A percentile compares a stretch with the other conserved stretches of the same genome.
These are phyloP conservation scores for Ophonus ardosiacus DNA, from an alignment of 2,888 invertebrate species.

Conservation along the genomic window DNA sequence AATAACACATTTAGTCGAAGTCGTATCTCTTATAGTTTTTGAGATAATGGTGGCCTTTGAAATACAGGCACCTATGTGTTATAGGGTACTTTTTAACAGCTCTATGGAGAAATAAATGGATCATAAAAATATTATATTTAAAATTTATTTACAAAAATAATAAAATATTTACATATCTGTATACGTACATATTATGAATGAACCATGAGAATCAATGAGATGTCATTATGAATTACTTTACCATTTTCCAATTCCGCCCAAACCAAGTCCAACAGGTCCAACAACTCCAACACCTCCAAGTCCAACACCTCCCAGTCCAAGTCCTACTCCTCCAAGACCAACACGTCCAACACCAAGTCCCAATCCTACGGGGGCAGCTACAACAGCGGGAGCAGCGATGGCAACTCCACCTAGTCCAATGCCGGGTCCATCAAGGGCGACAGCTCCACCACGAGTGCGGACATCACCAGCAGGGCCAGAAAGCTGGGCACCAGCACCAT, in stretches of 20 bases:
- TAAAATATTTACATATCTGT: constrained; percentile 29
- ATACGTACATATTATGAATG: constrained; percentile 38
- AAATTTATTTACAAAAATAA: constrained; percentile 38
- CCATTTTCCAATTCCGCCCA: constrained; percentile 7
- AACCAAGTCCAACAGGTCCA: not conserved
- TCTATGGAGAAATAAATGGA: not conserved
- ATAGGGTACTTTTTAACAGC: too few relatives aligned
- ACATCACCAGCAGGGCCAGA: constrained; percentile 30
- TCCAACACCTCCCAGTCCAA: not conserved
- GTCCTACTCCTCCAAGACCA: not conserved
- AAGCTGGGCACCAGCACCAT: constrained; percentile 8
- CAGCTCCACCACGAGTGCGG: constrained; percentile 45
- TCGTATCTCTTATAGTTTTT: too few relatives aligned
- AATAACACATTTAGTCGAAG: too few relatives aligned
- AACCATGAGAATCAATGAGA: constrained; percentile 1
- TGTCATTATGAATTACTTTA: constrained; percentile 22
- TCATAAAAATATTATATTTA: not conserved
- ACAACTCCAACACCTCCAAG: not conserved
- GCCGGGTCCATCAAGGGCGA: constrained; percentile 11
- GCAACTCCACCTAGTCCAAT: not conserved
- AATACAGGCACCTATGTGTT: too few relatives aligned
- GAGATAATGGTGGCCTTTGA: too few relatives aligned
- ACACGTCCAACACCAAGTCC: not conserved
- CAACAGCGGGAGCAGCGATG: not conserved
- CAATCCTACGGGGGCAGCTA: not conserved